Evolutionary conservation across 2,113 vertebrate genomes (phyloP), one percentile per base, ranked within the genome.

Genomic region (Cynoglossus semilaevis): DNA sequence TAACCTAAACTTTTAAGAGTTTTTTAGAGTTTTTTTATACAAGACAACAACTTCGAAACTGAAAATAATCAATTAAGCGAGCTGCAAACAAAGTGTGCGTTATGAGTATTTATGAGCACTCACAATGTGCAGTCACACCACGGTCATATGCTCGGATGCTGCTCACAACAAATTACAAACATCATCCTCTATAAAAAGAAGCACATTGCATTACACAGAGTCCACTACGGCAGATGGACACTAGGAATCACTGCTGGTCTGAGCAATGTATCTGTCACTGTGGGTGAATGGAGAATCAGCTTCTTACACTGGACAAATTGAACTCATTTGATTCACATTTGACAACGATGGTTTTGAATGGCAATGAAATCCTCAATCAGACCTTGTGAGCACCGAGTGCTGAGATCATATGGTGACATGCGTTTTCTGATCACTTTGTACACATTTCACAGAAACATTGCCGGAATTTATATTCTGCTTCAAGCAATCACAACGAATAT

Each of bases 141-240:
- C 18, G 48, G 37, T 43, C 47, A 67, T 58, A 57, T 64, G 42
- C 63, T 16, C 58, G 55, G 72, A 63, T 15, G 13, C 47, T 43
- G 36, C 46, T 37, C 22, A 50, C 36, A 76, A 70, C 47, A 74
- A 73, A 77, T 80, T 74, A 70, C 58, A 70, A 64, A 73, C 47
- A 18, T 41, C 58, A 64, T 70, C 73, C 60, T 80, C 38, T 63
- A 19, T 71, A 52, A 61, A 72, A 62, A 62, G 51, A 65, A 72
- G 44, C 38, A 50, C 61, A 70, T 41, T 36, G 36, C 60, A 48
- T 42, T 10, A 63, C 58, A 73, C 69, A 73, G 56, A 54, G 59
- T 45, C 48, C 47, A 45, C 55, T 40, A 35, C 66, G 51, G 38
- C 34, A 35, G 48, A 67, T 53, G 52, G 58, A 60, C 58, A 53